Evolutionary conservation across 2,113 vertebrate species (phyloP), one percentile per base, ranked within the genome.

Genomic region (Neolamprologus toae): DNA sequence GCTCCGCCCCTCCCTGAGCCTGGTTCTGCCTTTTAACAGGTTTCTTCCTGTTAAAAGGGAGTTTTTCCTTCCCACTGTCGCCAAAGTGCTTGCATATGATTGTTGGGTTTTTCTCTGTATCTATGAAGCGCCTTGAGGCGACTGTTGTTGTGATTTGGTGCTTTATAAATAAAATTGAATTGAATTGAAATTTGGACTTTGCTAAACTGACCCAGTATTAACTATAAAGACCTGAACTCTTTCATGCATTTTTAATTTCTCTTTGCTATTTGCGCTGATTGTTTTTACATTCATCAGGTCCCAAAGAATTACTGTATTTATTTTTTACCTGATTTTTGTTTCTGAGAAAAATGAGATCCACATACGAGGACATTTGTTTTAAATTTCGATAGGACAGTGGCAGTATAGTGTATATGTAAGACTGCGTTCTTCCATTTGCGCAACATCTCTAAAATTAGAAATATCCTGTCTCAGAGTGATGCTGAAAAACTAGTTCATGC

Each of bases 71-170:
- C n/a, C 2, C 10, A 23, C n/a, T 54, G 53, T 54, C 0, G 0
- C 54, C 12, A 5, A 57, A 55, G 23, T 5, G 12, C 23, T 23
- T 23, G 23, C 23, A 26, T 57, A 26, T 57, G 12, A 57, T 14
- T 26, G 23, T 26, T 55, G 53, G 53, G 6, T 8, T 55, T 12
- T 55, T 55, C 21, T 13, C 21, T 55, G 53, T 7, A 12, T 55
- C 1, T 26, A 2, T 33, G 2, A 31, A 33, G 33, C 55, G 0
- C 2, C 0, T 57, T 28, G 7, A 57, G 1, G 23, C 0, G 13
- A 9, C 55, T 28, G 1, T 0, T 57, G 55, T 28, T 57, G 23
- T 57, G 54, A 57, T 57, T 57, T 57, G 3, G 54, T 0, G 54
- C 23, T 57, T 0, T 57, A 16, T 57, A 57, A 57, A 16, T 57